Evolutionary conservation across 2,797 vertebrate species (phyloP), one percentile per base, ranked within the genome.

Genomic region (Danio tinwini): DNA sequence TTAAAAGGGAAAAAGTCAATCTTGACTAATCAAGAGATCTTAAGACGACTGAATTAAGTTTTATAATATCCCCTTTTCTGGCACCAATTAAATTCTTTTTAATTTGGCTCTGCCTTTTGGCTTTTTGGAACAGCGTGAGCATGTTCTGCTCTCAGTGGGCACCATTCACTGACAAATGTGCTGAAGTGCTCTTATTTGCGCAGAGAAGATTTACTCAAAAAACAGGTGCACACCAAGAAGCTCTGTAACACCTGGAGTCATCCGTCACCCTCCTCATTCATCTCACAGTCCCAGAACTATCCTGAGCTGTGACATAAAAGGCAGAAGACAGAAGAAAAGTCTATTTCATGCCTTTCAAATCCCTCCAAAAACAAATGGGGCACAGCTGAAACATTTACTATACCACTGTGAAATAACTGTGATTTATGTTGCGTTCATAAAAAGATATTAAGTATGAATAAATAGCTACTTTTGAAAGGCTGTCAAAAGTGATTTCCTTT

Each of bases 31-130:
- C 39, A 71, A 42, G 37, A 71, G n/a, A 55, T 71, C 50, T 40
- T 19, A 53, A 17, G 37, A 53, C 53, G 49, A 70, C 67, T 53
- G n/a, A 52, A 53, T 70, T 70, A 19, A 42, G 50, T 19, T 71
- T 50, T 9, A 42, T 71, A 70, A 70, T 70, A 70, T 12, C 37
- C 37, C 14, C 50, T 42, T 42, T 39, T 69, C 55, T 55, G n/a
- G n/a, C 39, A 55, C 50, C 50, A 71, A 55, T 55, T 71, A 19
- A 55, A 71, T 55, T 55, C 50, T 50, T 70, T 55, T 55, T 55
- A 14, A 55, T 42, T 55, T 42, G 4, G 40, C 7, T 70, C 37
- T 42, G 68, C 50, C 68, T 70, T 70, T 40, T 42, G 37, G n/a
- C 50, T 42, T 55, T 71, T 42, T 14, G 19, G 50, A 71, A 71